A percentile compares a stretch with the other conserved stretches of the same genome.
Evolutionary conservation across 2,888 invertebrate species (phyloP).

Genomic region (Rugalucina vietnamica): DNA sequence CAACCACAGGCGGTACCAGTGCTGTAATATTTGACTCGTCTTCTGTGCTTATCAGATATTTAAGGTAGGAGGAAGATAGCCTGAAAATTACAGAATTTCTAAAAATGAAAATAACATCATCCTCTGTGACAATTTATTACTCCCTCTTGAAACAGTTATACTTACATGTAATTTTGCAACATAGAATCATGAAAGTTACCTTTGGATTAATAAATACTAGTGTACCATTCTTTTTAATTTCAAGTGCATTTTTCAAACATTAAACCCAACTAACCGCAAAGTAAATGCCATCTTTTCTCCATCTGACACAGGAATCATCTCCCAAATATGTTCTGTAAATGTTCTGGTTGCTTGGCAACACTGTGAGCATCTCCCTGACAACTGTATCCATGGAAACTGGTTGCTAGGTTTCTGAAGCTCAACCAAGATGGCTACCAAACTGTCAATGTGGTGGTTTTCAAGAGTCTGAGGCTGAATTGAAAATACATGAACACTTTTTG

Average conservation of each 20-base stretch:
- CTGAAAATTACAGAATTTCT: slow-evolving; percentile 45
- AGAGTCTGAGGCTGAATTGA: slow-evolving; percentile 54
- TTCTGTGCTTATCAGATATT: slow-evolving; percentile 41
- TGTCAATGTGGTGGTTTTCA: slow-evolving; percentile 61
- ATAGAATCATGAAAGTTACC: too few relatives aligned
- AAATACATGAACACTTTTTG: too few relatives aligned
- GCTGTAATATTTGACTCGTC: slow-evolving; percentile 1
- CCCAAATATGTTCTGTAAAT: slow-evolving; percentile 40
- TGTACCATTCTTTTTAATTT: too few relatives aligned
- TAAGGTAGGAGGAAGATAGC: slow-evolving; percentile 34
- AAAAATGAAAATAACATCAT: too few relatives aligned
- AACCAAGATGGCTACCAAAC: slow-evolving; percentile 57
- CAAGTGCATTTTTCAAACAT: too few relatives aligned
- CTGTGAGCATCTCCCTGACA: slow-evolving; percentile 1
- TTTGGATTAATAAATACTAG: too few relatives aligned
- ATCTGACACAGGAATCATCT: slow-evolving; percentile 29
- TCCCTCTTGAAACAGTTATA: too few relatives aligned
- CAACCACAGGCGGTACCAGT: slow-evolving; percentile 9
- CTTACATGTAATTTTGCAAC: too few relatives aligned
- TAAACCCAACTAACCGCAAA: slow-evolving; percentile 50
- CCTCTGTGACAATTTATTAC: too few relatives aligned
- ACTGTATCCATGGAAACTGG: slow-evolving; percentile 25
- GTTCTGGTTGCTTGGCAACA: background rate
- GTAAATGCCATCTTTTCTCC: slow-evolving; percentile 39
- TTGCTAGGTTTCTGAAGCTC: slow-evolving; percentile 42